Evolutionary conservation across 1,140 invertebrate genomes (phyloP), one percentile per base, ranked within the genome.

Genomic region (Drosophila sucinea): DNA sequence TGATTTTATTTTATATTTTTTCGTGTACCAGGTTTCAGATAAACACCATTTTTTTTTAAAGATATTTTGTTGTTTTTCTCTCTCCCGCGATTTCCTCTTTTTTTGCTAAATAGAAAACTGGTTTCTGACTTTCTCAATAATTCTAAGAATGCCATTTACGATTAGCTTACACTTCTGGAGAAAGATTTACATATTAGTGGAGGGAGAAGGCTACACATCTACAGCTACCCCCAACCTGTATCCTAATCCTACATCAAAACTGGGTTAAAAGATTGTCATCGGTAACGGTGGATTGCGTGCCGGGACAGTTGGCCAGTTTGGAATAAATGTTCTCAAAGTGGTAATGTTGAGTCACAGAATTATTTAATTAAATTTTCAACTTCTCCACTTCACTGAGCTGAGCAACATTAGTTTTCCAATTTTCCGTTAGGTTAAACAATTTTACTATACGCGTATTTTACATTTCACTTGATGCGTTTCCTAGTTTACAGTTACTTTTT

Each of bases 211-310:
- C 8, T 2, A 30, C 30, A 30, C 40, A 41, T 27, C 44, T n/a
- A 51, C 40, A 41, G 40, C 23, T 51, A 27, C 44, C 44, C 23
- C 44, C 6, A 27, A 51, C 44, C 23, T 25, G 23, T 3, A 8
- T 51, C 23, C 23, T 25, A 27, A 47, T 57, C n/a, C 55, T 57
- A 57, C 32, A 17, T 17, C 6, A 4, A 58, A 58, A 38, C 32
- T 58, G 56, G 56, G 56, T 25, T 58, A 58, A 51, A 25, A 58
- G 56, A 38, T 58, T 58, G 55, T 11, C 55, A 57, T 57, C 55
- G 4, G 8, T 10, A 51, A 27, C 44, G 8, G 44, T 25, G 23
- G 23, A 51, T 57, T 57, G 56, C 56, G 33, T 58, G 56, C 17
- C 27, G 10, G 10, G 6, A 8, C 41, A 2, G 41, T 2, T 38